Evolutionary conservation across 1,140 invertebrate species (phyloP), one percentile per base, ranked within the genome.

Genomic region (Meteorus sp.): DNA sequence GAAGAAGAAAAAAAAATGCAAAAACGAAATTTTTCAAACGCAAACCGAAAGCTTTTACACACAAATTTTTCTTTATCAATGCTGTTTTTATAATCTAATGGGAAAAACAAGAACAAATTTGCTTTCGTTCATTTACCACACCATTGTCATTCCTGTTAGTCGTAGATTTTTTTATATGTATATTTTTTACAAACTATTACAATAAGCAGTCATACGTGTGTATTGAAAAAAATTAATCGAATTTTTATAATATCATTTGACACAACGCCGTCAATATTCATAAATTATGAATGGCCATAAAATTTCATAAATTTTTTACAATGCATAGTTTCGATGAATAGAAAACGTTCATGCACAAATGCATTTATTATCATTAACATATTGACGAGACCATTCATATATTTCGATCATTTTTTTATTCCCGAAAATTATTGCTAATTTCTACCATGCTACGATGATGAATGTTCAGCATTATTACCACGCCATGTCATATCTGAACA

Each of bases 151-250:
- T 52, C 50, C 50, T 52, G 8, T 37, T 52, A 52, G 50, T 17
- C n/a, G 19, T 52, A 52, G 50, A 31, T 50, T 52, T 52, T 52
- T 52, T 52, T 52, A 52, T 52, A 52, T 52, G n/a, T 52, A 52
- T 52, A 52, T 52, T 52, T 52, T 35, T 37, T 35, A 50, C 25
- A 15, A 50, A 39, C 15, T 8, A 33, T 33, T 50, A 33, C 47
- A 50, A 31, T 50, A 50, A 50, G 47, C 27, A 50, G 9, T 29
- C 27, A 29, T 4, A 9, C 35, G 15, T 13, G 15, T 39, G 35
- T n/a, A 15, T 39, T n/a, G n/a, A 48, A 33, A 19, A 3, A 50
- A 33, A 50, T 33, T 33, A 22, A 50, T 33, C 29, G 13, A 31
- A n/a, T 50, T 33, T 33, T 33, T 25, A n/a, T 39, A 13, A 25